phyloP scores from a whole-genome alignment of 2,888 invertebrate genomes.

The Salticus scenicus region DNA sequence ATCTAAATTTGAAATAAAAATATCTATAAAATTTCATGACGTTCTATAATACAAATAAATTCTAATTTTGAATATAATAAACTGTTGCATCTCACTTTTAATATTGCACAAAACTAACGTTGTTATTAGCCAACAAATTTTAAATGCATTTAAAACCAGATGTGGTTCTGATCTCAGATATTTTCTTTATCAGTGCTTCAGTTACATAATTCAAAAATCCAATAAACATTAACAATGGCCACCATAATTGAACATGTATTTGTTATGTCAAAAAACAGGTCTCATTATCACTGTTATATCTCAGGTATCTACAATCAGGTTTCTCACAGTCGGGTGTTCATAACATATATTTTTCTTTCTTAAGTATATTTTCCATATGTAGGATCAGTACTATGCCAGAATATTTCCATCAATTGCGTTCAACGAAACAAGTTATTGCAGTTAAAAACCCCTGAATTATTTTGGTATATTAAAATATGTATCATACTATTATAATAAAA shows the following conservation, averaged over 20 bases:
- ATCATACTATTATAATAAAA: not conserved
- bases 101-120: no score
- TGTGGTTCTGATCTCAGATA: no score
- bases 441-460: conserved; percentile 5
- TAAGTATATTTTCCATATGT: not conserved
- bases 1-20: no score
- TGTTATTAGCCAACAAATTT: no score
- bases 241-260: not conserved
- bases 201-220: not conserved
- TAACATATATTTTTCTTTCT: not conserved
- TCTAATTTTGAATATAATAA: no score
- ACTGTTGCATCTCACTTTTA: no score
- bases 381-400: conserved; percentile 2
- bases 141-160: no score
- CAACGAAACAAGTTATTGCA: conserved; percentile 15
- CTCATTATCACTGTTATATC: not conserved
- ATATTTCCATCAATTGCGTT: not conserved
- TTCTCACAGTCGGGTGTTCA: not conserved
- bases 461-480: conserved; percentile 11
- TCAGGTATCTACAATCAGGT: not conserved
- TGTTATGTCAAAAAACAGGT: not conserved
- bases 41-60: no score
- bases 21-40: no score
- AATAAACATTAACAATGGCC: not conserved
- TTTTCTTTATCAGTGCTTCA: no score